These are phyloP conservation scores for Sinohyriopsis cumingii DNA, from an alignment of 2,888 invertebrate species.

Conservation along the genomic window DNA sequence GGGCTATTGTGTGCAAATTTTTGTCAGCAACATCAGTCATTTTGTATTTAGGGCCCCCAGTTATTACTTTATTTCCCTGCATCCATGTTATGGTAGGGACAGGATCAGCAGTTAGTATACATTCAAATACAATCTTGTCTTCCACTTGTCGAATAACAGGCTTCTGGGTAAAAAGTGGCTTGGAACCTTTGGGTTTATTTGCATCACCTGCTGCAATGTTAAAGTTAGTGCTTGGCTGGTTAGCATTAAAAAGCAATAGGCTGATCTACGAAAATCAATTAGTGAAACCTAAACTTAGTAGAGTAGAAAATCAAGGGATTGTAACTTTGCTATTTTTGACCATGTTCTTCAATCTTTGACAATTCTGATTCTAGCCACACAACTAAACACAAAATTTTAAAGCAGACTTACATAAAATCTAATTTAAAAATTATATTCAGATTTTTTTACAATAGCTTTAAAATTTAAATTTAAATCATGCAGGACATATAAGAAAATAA, in stretches of 20 bases:
- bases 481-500: too few relatives aligned
- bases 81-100: slow-evolving; percentile 95
- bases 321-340: background rate
- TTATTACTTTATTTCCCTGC: slow-evolving; percentile 87
- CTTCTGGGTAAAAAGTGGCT: slow-evolving; percentile 95
- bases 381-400: too few relatives aligned
- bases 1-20: slow-evolving; percentile 84
- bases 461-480: too few relatives aligned
- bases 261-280: too few relatives aligned
- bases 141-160: slow-evolving; percentile 98
- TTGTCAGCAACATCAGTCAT: slow-evolving; percentile 75
- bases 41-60: slow-evolving; percentile 85
- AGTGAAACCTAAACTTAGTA: background rate
- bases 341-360: background rate
- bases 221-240: background rate
- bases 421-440: too few relatives aligned
- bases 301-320: background rate
- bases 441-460: too few relatives aligned
- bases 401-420: too few relatives aligned
- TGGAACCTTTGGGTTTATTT: slow-evolving; percentile 42
- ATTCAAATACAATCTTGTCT: slow-evolving; percentile 79
- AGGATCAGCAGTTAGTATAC: slow-evolving; percentile 64
- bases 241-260: too few relatives aligned
- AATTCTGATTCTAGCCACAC: too few relatives aligned
- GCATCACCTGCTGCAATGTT: slow-evolving; percentile 28